These are phyloP conservation scores for Tyrannus savana DNA, from an alignment of 2,113 vertebrate genomes.

Conservation along the genomic window DNA sequence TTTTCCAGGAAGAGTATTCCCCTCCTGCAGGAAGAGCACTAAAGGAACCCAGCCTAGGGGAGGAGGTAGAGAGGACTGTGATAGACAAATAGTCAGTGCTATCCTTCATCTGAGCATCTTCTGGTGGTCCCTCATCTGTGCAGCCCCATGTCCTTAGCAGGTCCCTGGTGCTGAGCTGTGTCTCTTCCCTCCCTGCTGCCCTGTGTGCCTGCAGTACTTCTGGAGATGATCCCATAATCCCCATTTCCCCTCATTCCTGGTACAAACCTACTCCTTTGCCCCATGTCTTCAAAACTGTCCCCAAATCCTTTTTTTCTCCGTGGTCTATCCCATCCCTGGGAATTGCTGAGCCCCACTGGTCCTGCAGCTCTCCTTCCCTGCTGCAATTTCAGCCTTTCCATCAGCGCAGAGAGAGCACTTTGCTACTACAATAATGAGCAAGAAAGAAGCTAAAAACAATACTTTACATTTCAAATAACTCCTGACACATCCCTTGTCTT, in stretches of 20 bases:
- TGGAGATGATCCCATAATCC: not conserved
- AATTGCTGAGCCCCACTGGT: not conserved
- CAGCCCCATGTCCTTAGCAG: not conserved
- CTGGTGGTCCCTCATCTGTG: not conserved
- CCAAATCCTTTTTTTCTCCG: not conserved
- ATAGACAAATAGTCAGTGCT: rapidly evolving
- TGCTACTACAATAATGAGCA: slow-evolving; percentile 52
- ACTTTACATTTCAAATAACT: slow-evolving; percentile 68
- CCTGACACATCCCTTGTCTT: slow-evolving; percentile 43
- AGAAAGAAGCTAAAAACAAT: slow-evolving; percentile 61
- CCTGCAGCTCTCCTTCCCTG: not conserved
- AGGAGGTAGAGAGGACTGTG: not conserved
- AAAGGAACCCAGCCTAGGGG: not conserved
- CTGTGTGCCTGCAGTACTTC: rapidly evolving
- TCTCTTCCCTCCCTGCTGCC: not conserved
- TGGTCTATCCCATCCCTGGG: not conserved
- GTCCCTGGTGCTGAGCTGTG: not conserved
- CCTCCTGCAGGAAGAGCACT: not conserved
- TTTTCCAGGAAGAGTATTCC: not conserved
- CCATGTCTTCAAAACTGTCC: not conserved
- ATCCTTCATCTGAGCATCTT: not conserved
- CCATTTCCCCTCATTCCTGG: not conserved
- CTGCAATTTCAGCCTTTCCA: not conserved
- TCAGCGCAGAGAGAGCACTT: not conserved
- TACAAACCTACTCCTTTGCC: not conserved